Conservation (phyloP, 2,113 vertebrate genomes). For the Campylorhamphus procurvoides region DNA sequence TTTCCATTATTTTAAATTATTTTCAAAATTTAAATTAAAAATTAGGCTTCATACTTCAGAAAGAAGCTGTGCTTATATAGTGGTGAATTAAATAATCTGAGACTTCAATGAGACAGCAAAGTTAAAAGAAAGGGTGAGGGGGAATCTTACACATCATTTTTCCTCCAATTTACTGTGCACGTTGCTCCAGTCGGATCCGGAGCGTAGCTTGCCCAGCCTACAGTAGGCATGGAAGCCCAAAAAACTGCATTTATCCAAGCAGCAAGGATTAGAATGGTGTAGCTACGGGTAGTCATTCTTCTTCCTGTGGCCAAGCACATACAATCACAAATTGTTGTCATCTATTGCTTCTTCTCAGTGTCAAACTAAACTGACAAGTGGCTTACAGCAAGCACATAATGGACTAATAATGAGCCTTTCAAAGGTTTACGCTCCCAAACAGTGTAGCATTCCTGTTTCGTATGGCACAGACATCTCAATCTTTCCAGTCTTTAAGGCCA, state of each 20-base stretch:
- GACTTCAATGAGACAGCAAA: background rate
- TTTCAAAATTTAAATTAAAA: background rate
- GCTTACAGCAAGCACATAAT: background rate
- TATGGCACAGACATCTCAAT: background rate
- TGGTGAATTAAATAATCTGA: background rate
- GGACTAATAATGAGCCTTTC: background rate
- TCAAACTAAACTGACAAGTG: background rate
- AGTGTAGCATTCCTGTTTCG: background rate
- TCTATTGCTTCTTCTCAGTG: background rate
- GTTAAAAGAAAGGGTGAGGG: background rate
- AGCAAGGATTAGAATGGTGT: conserved; percentile 83
- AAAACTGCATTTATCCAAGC: conserved; percentile 96
- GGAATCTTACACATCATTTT: conserved; percentile 87
- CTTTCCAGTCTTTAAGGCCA: background rate
- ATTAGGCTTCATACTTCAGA: background rate
- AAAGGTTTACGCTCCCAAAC: background rate
- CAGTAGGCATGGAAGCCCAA: conserved; percentile 91
- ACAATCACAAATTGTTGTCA: background rate
- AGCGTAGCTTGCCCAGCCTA: conserved; percentile 93
- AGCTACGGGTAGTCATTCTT: conserved; percentile 85
- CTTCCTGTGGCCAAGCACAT: conserved; percentile 78
- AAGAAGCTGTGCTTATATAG: background rate
- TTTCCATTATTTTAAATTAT: background rate
- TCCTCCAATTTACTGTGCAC: conserved; percentile 95
- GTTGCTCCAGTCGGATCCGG: conserved; percentile 96